A percentile compares a stretch with the other conserved stretches of the same genome.
Evolutionary conservation across 2,888 invertebrate species (phyloP).

Genomic region (Pardosa pseudoannulata): DNA sequence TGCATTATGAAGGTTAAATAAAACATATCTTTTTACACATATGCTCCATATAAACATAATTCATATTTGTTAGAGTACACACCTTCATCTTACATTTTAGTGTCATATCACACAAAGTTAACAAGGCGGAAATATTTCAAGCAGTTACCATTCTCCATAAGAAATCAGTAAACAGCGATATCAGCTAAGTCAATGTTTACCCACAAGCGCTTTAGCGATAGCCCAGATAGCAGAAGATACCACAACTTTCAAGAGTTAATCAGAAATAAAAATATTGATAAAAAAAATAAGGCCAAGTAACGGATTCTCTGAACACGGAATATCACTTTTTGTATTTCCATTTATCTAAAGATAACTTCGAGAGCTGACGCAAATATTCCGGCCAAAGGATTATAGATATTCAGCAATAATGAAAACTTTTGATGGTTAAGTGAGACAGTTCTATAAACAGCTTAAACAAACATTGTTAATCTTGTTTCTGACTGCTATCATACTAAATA

Average conservation of each 20-base stretch:
- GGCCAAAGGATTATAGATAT: too few species aligned
- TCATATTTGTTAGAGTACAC: too few species aligned
- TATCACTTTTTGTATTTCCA: background rate
- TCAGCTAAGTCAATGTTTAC: conserved; percentile 58
- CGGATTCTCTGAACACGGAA: background rate
- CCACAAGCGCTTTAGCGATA: conserved; percentile 47
- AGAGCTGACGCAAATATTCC: too few species aligned
- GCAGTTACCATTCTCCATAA: conserved; percentile 45
- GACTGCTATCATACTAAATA: too few species aligned
- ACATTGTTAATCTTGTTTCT: too few species aligned
- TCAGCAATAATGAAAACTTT: too few species aligned
- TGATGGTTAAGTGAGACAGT: too few species aligned
- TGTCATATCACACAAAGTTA: background rate
- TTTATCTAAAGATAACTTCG: too few species aligned
- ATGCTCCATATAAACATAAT: too few species aligned
- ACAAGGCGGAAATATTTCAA: background rate
- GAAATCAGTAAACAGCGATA: conserved; percentile 61
- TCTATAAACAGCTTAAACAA: too few species aligned
- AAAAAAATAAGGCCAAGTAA: conserved; percentile 25
- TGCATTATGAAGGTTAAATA: background rate
- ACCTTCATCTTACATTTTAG: too few species aligned
- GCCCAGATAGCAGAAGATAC: conserved; percentile 50
- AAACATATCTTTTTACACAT: too few species aligned
- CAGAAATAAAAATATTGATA: conserved; percentile 38
- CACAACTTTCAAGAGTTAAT: conserved; percentile 53